Percentiles rank a stretch among this genome's conserved stretches.
These are phyloP conservation scores for Octodonta nipae DNA, from an alignment of 2,888 invertebrate species.

Conservation along the genomic window DNA sequence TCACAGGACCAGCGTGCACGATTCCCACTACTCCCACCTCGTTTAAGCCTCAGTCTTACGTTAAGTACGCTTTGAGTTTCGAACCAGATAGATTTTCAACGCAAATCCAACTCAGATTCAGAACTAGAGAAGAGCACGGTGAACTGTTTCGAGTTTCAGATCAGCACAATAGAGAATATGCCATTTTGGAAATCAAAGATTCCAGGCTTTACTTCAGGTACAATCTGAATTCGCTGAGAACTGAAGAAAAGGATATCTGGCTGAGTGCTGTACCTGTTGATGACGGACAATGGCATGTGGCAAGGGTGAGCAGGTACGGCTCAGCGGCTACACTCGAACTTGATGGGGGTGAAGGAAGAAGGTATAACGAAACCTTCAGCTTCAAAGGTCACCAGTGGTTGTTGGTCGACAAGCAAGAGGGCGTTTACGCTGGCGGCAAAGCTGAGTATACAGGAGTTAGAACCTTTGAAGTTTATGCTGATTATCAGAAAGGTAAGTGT, in stretches of 20 bases:
- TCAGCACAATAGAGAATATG: conserved; percentile 87
- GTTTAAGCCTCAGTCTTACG: conserved; percentile 86
- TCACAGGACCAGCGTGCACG: conserved; percentile 80
- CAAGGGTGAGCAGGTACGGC: conserved; percentile 79
- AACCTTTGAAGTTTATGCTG: conserved; percentile 87
- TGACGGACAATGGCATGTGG: conserved; percentile 95
- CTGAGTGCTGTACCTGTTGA: conserved; percentile 79
- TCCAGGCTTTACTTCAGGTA: conserved; percentile 81
- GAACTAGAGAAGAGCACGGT: conserved; percentile 85
- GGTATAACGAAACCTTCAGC: conserved; percentile 84
- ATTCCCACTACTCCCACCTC: conserved; percentile 79
- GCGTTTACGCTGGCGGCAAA: conserved; percentile 90
- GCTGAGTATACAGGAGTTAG: conserved; percentile 88
- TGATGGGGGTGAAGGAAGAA: conserved; percentile 87
- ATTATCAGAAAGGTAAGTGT: conserved; percentile 73
- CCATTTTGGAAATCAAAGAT: conserved; percentile 81
- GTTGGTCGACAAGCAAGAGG: conserved; percentile 84
- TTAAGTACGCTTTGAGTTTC: conserved; percentile 90
- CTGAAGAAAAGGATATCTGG: conserved; percentile 84
- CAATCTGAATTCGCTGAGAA: conserved; percentile 80
- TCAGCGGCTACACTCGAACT: conserved; percentile 83
- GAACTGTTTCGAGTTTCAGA: conserved; percentile 88
- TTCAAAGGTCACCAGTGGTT: conserved; percentile 87
- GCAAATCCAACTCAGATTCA: conserved; percentile 83
- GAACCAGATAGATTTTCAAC: conserved; percentile 86